Evolutionary conservation across 1,140 invertebrate species (phyloP).

Genomic region (Dryas iulia): DNA sequence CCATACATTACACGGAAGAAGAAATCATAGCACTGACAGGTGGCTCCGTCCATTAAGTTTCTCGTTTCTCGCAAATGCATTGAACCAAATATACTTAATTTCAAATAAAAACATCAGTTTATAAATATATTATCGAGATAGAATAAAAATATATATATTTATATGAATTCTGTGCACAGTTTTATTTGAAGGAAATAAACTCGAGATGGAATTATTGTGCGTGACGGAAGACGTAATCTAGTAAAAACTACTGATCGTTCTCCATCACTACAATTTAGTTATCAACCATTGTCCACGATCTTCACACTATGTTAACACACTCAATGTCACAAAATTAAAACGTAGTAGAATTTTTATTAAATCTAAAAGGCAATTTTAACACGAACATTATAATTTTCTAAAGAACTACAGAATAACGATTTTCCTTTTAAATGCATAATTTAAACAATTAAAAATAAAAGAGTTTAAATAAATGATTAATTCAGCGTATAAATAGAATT

Average conservation of each 20-base stretch:
- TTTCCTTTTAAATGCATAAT: background rate
- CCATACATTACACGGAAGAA: too few relatives aligned
- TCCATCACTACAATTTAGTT: constrained; percentile 35
- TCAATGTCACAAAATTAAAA: constrained; percentile 40
- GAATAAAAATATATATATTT: background rate
- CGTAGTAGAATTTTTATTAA: background rate
- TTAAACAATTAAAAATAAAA: background rate
- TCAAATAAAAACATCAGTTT: too few relatives aligned
- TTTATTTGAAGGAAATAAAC: constrained; percentile 32
- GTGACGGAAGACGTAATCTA: constrained; percentile 42
- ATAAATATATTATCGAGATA: background rate
- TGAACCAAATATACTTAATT: too few relatives aligned
- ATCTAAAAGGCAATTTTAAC: background rate
- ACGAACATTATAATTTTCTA: background rate
- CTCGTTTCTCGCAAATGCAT: too few relatives aligned
- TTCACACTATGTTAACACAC: constrained; percentile 51
- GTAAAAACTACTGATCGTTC: constrained; percentile 43
- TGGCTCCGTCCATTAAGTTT: too few relatives aligned
- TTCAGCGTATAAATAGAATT: background rate
- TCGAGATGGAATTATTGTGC: constrained; percentile 31
- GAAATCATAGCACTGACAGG: too few relatives aligned
- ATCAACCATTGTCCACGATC: constrained; percentile 41
- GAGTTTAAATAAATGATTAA: background rate
- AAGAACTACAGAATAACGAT: background rate
- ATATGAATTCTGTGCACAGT: background rate